phyloP scores from a whole-genome alignment of 2,888 invertebrate genomes.

The Dolomedes plantarius region DNA sequence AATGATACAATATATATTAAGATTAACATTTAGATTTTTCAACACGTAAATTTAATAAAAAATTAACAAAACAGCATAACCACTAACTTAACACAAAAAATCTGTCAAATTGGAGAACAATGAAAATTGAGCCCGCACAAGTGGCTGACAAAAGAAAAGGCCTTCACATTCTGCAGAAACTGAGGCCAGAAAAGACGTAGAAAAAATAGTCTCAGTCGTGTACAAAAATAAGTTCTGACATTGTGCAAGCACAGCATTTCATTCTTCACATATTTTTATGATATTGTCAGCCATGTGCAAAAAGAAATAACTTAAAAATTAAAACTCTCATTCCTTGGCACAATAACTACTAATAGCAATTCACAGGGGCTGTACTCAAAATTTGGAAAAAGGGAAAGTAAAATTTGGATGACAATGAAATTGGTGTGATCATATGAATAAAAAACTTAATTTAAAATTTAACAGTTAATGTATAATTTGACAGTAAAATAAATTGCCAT shows the following conservation, averaged over 20 bases:
- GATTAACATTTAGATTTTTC: slow-evolving; percentile 63
- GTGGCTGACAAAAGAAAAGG: slow-evolving; percentile 62
- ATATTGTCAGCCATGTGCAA: slow-evolving; percentile 57
- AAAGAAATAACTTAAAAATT: slow-evolving; percentile 42
- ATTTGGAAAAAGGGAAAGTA: no score
- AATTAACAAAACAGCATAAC: slow-evolving; percentile 71
- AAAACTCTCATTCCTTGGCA: slow-evolving; percentile 53
- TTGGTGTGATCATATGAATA: no score
- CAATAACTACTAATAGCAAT: slow-evolving; percentile 42
- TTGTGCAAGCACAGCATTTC: slow-evolving; percentile 59
- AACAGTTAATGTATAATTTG: no score
- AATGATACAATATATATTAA: slow-evolving; percentile 64
- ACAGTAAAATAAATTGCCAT: no score
- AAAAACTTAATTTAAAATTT: no score
- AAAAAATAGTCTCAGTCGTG: slow-evolving; percentile 56
- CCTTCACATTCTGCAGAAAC: slow-evolving; percentile 53
- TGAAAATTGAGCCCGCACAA: slow-evolving; percentile 70
- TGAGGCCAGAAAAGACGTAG: slow-evolving; percentile 61
- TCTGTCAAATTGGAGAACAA: slow-evolving; percentile 71
- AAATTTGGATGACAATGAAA: no score
- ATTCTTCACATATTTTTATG: slow-evolving; percentile 23
- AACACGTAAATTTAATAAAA: slow-evolving; percentile 68
- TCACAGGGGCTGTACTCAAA: no score
- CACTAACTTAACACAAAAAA: slow-evolving; percentile 70
- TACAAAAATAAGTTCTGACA: slow-evolving; percentile 71